phyloP scores from a whole-genome alignment of 2,113 vertebrate species.

The Bubo bubo region DNA sequence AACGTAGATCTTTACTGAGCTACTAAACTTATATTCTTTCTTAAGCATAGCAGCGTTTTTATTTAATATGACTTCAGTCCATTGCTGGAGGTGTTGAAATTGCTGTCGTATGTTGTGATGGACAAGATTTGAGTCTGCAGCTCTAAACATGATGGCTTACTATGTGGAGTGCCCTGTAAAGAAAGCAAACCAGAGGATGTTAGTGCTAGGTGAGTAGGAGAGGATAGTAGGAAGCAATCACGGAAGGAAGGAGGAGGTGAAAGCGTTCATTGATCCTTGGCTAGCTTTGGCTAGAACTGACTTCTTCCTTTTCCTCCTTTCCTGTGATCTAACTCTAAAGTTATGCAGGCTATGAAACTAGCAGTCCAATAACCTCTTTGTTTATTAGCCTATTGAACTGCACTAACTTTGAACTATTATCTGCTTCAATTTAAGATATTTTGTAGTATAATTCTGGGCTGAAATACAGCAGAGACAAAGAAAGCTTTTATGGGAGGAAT shows the following conservation, averaged over 20 bases:
- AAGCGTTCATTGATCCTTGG: neutral
- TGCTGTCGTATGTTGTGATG: neutral
- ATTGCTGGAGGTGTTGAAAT: neutral
- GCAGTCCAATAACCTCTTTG: neutral
- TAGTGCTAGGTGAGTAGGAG: neutral
- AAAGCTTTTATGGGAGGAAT: neutral
- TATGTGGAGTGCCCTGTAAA: neutral
- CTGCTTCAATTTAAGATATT: neutral
- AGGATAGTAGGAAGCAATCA: neutral
- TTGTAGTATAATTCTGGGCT: neutral
- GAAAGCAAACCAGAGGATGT: neutral
- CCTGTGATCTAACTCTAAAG: neutral
- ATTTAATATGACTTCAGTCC: neutral
- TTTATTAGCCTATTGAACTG: neutral
- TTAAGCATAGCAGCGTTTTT: neutral
- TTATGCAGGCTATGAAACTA: neutral
- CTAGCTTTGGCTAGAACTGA: neutral
- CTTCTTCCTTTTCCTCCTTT: neutral
- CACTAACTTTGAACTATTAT: neutral
- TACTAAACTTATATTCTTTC: neutral
- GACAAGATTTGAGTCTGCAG: neutral
- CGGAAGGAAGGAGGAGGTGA: neutral
- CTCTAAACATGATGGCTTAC: neutral
- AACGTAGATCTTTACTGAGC: neutral
- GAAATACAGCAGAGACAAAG: neutral